Evolutionary conservation across 2,888 invertebrate genomes (phyloP).

Genomic region (Oligia fasciuncula): DNA sequence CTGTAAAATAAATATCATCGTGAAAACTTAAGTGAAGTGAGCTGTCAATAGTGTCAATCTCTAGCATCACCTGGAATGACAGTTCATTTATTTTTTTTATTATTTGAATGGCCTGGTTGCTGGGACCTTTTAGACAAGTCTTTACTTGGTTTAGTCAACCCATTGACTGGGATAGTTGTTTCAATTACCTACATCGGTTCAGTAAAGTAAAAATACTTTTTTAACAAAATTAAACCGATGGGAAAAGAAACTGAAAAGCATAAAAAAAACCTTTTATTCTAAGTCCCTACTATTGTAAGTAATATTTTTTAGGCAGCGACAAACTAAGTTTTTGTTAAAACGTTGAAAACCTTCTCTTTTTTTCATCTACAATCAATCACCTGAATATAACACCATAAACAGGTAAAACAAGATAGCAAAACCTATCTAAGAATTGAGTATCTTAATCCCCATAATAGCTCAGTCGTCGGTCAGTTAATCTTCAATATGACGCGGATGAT

Average conservation of each 20-base stretch:
- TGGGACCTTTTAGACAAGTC: too few relatives aligned
- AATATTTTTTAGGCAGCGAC: background rate
- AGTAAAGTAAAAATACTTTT: background rate
- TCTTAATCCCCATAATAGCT: slow-evolving; percentile 1
- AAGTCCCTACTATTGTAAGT: background rate
- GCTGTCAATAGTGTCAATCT: background rate
- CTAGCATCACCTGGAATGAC: background rate
- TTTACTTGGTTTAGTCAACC: too few relatives aligned
- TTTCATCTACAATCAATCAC: background rate
- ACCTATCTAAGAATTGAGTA: too few relatives aligned
- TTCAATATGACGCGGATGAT: slow-evolving; percentile 35
- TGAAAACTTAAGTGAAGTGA: background rate
- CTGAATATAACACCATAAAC: too few relatives aligned
- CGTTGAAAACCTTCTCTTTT: background rate
- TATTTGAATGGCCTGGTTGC: too few relatives aligned
- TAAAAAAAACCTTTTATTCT: background rate
- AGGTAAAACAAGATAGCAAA: background rate
- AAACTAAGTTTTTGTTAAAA: background rate
- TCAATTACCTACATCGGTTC: background rate
- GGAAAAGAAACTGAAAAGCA: background rate
- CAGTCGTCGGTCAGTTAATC: slow-evolving; percentile 42
- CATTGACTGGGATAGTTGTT: too few relatives aligned
- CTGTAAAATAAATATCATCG: background rate
- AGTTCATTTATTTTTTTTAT: background rate
- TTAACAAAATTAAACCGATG: background rate